Evolutionary conservation across 2,888 invertebrate genomes (phyloP), one percentile per base, ranked within the genome.

Genomic region (Watsonalla cultraria): DNA sequence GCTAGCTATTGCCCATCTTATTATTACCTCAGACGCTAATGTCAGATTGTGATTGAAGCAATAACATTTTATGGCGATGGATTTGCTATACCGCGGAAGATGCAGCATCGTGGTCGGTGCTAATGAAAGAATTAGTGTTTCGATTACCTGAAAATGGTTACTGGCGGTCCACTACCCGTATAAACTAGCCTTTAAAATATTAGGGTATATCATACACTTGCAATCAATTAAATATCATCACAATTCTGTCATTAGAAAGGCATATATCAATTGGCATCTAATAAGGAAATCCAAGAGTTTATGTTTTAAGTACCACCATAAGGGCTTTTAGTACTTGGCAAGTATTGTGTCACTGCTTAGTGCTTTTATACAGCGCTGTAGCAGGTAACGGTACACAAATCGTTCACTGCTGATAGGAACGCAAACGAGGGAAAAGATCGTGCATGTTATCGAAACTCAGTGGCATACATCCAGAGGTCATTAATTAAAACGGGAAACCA

Each of bases 151-250:
- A 45, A 51, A 51, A 54, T 37, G 37, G 37, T 37, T 49, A 49
- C 55, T 51, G 54, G 57, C 57, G 60, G 63, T 53, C 61, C 62
- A 60, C 59, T 58, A 65, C 64, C 57, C 62, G 58, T 56, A 65
- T 70, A 70, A 68, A 72, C 59, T 61, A 47, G 54, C 60, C 58
- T 59, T 61, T 58, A 60, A n/a, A 65, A 64, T 67, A 66, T 74
- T 64, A 72, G 70, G 72, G 70, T 65, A 65, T 54, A 59, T 61
- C 63, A 65, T 76, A 76, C 78, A 76, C 64, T 64, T 59, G 64
- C 60, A 65, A 70, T 70, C 68, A 72, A 73, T 76, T 69, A 74
- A 70, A 71, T 60, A 68, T 68, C 59, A 61, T 62, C 66, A 68
- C 66, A 68, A 64, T 66, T 63, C 62, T 65, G 59, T 62, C 59